phyloP scores from a whole-genome alignment of 2,113 vertebrate species.

The Casuarius casuarius region DNA sequence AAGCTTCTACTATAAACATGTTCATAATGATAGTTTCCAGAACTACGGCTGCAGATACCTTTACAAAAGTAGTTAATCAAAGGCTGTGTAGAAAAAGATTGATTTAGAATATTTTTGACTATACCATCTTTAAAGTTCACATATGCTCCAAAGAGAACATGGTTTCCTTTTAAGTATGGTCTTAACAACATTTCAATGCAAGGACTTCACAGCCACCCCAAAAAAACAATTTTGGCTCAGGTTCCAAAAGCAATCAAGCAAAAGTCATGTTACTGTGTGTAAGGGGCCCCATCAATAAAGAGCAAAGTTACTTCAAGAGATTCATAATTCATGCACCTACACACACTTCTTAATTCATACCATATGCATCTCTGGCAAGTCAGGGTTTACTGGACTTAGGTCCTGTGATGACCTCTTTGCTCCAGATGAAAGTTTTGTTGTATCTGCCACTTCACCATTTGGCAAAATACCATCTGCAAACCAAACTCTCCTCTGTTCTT shows the following conservation, averaged over 20 bases:
- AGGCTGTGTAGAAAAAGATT: neutral
- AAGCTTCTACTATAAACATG: neutral
- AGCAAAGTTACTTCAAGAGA: neutral
- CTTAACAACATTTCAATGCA: neutral
- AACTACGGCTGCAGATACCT: neutral
- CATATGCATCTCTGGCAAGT: slow-evolving; percentile 6
- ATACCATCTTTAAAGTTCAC: neutral
- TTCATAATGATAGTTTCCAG: neutral
- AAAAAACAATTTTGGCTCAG: neutral
- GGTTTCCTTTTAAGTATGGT: neutral
- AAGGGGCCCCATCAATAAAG: neutral
- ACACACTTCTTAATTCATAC: slow-evolving; percentile 59
- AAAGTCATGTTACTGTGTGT: rapidly evolving
- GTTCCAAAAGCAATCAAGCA: neutral
- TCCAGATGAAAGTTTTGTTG: slow-evolving; percentile 82
- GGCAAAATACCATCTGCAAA: slow-evolving; percentile 96
- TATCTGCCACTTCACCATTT: slow-evolving; percentile 93
- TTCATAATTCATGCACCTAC: neutral
- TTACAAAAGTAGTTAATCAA: neutral
- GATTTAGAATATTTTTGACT: neutral
- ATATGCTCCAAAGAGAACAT: neutral
- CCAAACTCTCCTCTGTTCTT: slow-evolving; percentile 93
- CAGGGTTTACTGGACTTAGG: slow-evolving; percentile 55
- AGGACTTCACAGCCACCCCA: neutral
- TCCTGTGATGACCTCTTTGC: slow-evolving; percentile 82